A percentile compares a stretch with the other conserved stretches of the same genome.
Evolutionary conservation across 2,888 invertebrate genomes (phyloP).

Genomic region (Leptopterna dolabrata): DNA sequence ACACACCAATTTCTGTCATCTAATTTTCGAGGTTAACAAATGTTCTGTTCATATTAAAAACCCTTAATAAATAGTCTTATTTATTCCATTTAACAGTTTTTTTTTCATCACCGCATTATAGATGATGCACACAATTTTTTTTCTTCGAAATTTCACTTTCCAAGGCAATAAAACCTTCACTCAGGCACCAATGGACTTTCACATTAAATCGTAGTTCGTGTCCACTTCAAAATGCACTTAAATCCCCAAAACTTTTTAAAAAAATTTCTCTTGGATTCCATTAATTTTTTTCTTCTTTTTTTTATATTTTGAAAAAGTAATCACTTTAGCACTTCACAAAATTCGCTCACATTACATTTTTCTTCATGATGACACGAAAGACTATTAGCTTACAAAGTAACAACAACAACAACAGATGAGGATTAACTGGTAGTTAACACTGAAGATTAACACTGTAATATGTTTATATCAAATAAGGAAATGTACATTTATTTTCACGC

Average conservation of each 20-base stretch:
- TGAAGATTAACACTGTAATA: slow-evolving; percentile 17
- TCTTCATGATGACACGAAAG: slow-evolving; percentile 33
- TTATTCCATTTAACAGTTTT: slow-evolving; percentile 55
- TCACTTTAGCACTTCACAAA: slow-evolving; percentile 53
- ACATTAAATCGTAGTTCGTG: slow-evolving; percentile 17
- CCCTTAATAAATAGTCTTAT: slow-evolving; percentile 58
- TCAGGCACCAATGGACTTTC: slow-evolving; percentile 59
- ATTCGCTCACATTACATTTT: slow-evolving; percentile 47
- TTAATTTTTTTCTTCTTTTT: slow-evolving; percentile 32
- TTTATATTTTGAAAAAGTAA: slow-evolving; percentile 51
- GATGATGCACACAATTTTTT: slow-evolving; percentile 54
- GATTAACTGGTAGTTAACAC: slow-evolving; percentile 29
- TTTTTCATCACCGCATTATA: slow-evolving; percentile 55
- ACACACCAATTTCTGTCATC: slow-evolving; percentile 60
- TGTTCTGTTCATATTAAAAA: slow-evolving; percentile 57
- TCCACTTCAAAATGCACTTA: slow-evolving; percentile 50
- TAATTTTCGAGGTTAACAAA: slow-evolving; percentile 60
- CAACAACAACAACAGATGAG: slow-evolving; percentile 34
- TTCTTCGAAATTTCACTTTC: slow-evolving; percentile 56
- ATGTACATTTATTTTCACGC: slow-evolving; percentile 45
- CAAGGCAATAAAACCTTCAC: slow-evolving; percentile 58
- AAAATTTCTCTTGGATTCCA: slow-evolving; percentile 17
- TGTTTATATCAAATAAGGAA: slow-evolving; percentile 40
- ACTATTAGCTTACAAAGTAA: slow-evolving; percentile 29
- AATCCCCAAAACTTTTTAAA: slow-evolving; percentile 11